Evolutionary conservation across 2,888 invertebrate species (phyloP).

Genomic region (Oxyteleia sp.): DNA sequence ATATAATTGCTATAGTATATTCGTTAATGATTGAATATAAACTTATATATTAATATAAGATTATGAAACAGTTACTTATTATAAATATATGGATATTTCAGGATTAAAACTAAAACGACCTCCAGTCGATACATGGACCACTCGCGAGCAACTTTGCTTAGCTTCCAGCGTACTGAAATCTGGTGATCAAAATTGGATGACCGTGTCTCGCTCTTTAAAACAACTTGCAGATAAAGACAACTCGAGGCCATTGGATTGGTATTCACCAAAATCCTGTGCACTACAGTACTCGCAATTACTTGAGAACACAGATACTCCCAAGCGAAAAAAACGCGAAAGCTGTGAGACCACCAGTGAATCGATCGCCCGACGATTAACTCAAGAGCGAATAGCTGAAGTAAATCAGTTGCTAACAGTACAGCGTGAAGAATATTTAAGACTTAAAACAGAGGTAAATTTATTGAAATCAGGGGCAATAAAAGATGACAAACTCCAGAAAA

Average conservation of each 20-base stretch:
- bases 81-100: conserved; percentile 60
- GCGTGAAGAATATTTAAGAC: conserved; percentile 91
- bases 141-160: conserved; percentile 94
- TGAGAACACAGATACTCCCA: conserved; percentile 94
- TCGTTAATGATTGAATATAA: too few relatives aligned
- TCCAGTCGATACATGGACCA: conserved; percentile 95
- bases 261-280: conserved; percentile 96
- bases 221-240: conserved; percentile 92
- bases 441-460: conserved; percentile 90
- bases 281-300: conserved; percentile 95
- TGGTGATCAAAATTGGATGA: conserved; percentile 97
- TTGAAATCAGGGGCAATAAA: conserved; percentile 89
- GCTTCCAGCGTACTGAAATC: conserved; percentile 95
- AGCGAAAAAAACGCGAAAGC: conserved; percentile 93
- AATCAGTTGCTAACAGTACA: conserved; percentile 91
- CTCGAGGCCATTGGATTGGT: conserved; percentile 93
- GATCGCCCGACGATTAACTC: conserved; percentile 92
- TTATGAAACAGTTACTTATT: too few relatives aligned
- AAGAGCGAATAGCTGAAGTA: conserved; percentile 93
- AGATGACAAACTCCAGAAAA: conserved; percentile 92
- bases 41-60: too few relatives aligned
- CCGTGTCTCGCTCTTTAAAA: conserved; percentile 94
- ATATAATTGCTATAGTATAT: too few relatives aligned
- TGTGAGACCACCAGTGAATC: conserved; percentile 93
- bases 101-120: conserved; percentile 90